phyloP scores from a whole-genome alignment of 2,888 invertebrate species.

The Iselma pallidipennis region DNA sequence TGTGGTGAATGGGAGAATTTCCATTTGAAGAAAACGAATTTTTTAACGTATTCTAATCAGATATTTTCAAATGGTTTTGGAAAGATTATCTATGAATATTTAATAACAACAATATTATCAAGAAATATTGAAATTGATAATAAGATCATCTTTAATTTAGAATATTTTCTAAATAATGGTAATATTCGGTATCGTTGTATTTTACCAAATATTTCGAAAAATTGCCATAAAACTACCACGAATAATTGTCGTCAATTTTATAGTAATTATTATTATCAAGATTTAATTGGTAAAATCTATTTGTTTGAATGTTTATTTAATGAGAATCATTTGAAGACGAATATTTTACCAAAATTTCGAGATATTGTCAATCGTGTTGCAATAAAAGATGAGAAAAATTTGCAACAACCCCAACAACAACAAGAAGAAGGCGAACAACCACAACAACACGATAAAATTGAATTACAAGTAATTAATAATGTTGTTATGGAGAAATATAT shows the following conservation, averaged over 20 bases:
- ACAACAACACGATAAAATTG: slow-evolving; percentile 14
- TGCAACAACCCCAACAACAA: neutral
- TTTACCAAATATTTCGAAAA: slow-evolving; percentile 1
- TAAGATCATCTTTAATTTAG: slow-evolving; percentile 7
- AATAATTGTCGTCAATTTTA: neutral
- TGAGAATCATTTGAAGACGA: neutral
- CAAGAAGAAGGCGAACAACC: slow-evolving; percentile 7
- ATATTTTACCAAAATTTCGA: neutral
- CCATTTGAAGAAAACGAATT: slow-evolving; percentile 1
- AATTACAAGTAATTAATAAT: slow-evolving; percentile 32
- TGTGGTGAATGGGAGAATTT: slow-evolving; percentile 19
- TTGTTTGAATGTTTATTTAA: slow-evolving; percentile 16
- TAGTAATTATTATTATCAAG: neutral
- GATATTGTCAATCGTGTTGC: neutral
- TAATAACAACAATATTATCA: neutral
- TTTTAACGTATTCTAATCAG: neutral
- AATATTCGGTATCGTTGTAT: neutral
- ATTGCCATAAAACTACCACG: slow-evolving; percentile 1
- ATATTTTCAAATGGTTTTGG: slow-evolving; percentile 11
- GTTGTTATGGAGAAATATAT: slow-evolving; percentile 36
- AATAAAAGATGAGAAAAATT: neutral
- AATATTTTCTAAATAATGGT: slow-evolving; percentile 1
- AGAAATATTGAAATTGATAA: slow-evolving; percentile 10
- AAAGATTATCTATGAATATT: slow-evolving; percentile 17
- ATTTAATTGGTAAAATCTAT: slow-evolving; percentile 13